phyloP scores from a whole-genome alignment of 2,113 vertebrate genomes.

The Tyrannus savana region DNA sequence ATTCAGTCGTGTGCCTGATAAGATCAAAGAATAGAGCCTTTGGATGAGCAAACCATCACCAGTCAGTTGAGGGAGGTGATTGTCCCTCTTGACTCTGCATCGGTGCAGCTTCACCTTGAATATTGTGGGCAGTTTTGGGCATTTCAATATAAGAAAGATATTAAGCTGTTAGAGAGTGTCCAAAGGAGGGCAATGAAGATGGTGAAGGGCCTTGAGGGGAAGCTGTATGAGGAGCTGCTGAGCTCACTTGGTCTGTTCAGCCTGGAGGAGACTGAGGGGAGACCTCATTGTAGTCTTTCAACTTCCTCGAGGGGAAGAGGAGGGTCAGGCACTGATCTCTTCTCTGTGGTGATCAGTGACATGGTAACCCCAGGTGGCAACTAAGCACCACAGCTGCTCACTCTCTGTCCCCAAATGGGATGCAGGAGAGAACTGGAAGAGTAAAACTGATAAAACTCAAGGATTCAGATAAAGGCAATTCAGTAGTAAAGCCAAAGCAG shows the following conservation, averaged over 20 bases:
- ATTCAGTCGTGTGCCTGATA: not conserved
- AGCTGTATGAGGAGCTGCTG: not conserved
- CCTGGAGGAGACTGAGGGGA: not conserved
- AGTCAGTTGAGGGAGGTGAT: not conserved
- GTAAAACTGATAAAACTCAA: not conserved
- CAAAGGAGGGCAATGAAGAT: not conserved
- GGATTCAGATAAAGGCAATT: not conserved
- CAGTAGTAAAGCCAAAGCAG: not conserved
- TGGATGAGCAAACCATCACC: not conserved
- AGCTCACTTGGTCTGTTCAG: not conserved
- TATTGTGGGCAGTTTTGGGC: not conserved
- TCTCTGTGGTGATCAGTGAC: not conserved
- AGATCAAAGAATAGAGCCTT: not conserved
- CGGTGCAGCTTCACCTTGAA: not conserved
- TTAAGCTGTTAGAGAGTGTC: not conserved
- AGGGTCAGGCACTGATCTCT: not conserved
- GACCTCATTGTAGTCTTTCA: not conserved
- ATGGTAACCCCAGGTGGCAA: not conserved
- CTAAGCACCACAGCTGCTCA: not conserved
- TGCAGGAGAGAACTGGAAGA: rapidly evolving
- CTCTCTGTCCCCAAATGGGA: not conserved
- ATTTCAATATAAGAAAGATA: not conserved
- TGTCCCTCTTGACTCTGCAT: not conserved
- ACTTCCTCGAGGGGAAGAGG: not conserved
- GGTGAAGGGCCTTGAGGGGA: not conserved